A percentile compares a stretch with the other conserved stretches of the same genome.
Evolutionary conservation across 2,113 vertebrate species (phyloP).

Genomic region (Dolichotis patagonum): DNA sequence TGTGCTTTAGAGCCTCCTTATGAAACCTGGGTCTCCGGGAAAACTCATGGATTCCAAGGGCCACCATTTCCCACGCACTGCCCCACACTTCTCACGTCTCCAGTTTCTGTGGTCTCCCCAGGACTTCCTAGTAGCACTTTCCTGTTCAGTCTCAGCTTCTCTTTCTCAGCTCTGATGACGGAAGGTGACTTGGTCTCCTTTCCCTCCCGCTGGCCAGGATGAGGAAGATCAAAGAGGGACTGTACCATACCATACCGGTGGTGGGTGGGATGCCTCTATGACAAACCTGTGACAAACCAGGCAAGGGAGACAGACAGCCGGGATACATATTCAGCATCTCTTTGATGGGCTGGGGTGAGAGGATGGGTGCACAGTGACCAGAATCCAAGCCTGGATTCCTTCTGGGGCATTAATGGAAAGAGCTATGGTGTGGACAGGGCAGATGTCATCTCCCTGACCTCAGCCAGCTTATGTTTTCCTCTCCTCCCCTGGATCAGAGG

Average conservation of each 20-base stretch:
- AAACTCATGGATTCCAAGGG: background rate
- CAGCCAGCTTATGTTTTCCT: background rate
- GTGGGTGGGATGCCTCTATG: background rate
- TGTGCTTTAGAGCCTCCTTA: background rate
- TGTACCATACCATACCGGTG: too few species aligned
- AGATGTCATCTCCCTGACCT: background rate
- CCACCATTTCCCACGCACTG: background rate
- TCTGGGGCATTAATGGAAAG: background rate
- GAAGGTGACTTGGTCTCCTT: background rate
- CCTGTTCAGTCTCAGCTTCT: background rate
- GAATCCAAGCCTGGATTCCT: background rate
- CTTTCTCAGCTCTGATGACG: background rate
- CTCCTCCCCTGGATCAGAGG: background rate
- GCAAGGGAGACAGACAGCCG: background rate
- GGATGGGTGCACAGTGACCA: background rate
- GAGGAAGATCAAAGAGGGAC: background rate
- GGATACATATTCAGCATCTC: background rate
- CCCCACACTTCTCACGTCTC: background rate
- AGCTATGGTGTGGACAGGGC: background rate
- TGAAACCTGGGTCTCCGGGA: background rate
- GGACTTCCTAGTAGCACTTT: background rate
- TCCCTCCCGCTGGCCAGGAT: background rate
- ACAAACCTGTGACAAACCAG: background rate
- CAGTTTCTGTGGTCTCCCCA: background rate
- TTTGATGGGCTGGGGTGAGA: background rate